Conservation (phyloP, 2,113 vertebrate genomes). For the Etheostoma cragini region DNA sequence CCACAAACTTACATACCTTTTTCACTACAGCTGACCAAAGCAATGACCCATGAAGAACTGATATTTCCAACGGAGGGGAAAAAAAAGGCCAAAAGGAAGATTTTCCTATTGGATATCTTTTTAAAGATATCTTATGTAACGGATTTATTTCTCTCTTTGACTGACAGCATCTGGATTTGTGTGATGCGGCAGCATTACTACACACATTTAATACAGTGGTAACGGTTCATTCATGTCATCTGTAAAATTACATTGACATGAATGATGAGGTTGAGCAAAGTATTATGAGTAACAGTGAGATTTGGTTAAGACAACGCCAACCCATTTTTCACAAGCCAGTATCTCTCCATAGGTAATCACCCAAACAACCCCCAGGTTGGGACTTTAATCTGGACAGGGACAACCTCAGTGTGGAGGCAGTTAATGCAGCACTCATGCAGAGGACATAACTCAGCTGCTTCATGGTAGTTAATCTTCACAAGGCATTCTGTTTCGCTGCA, state of each 20-base stretch:
- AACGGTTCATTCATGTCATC: neutral
- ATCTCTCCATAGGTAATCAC: neutral
- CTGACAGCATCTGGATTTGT: neutral
- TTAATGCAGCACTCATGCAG: conserved; percentile 29
- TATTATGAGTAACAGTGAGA: neutral
- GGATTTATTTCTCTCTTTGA: neutral
- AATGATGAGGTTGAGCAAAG: neutral
- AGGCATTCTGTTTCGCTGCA: conserved; percentile 54
- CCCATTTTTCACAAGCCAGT: neutral
- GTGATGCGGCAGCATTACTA: neutral
- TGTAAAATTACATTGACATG: neutral
- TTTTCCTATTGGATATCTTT: neutral
- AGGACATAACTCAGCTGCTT: conserved; percentile 47
- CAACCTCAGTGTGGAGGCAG: conserved; percentile 16
- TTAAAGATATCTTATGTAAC: too few species aligned
- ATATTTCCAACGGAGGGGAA: neutral
- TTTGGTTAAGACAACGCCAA: neutral
- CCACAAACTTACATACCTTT: neutral
- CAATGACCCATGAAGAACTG: neutral
- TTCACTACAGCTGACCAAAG: neutral
- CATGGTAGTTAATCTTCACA: conserved; percentile 47
- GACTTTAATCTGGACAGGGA: conserved; percentile 19
- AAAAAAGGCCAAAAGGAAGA: neutral
- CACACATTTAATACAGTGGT: neutral
- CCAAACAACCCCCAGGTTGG: conserved; percentile 10